Conservation (phyloP, 2,113 vertebrate species). For the Spea bombifrons region DNA sequence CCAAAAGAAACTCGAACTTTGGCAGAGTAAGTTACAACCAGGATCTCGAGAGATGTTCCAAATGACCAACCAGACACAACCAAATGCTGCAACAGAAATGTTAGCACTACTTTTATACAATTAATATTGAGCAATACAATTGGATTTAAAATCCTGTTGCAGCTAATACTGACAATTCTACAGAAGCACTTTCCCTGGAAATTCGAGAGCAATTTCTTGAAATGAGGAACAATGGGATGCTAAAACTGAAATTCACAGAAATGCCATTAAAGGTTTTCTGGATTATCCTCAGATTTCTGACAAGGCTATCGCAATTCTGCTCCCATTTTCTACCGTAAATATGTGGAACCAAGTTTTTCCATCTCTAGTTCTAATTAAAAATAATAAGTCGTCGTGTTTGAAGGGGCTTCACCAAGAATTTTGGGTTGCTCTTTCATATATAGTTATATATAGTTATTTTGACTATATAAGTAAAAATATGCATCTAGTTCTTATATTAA, state of each 20-base stretch:
- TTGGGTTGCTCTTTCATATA: too few relatives aligned
- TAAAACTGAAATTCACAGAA: slow-evolving; percentile 15
- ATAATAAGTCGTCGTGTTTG: too few relatives aligned
- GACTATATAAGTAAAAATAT: too few relatives aligned
- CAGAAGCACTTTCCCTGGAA: background rate
- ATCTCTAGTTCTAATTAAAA: background rate
- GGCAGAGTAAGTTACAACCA: too few relatives aligned
- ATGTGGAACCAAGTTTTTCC: slow-evolving; percentile 7
- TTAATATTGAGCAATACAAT: background rate
- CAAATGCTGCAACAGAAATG: too few relatives aligned
- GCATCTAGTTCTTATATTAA: too few relatives aligned
- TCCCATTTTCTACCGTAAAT: background rate
- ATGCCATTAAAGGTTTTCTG: slow-evolving; percentile 2
- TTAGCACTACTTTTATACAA: slow-evolving; percentile 12
- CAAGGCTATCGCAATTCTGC: background rate
- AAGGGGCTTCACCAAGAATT: too few relatives aligned
- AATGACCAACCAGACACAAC: too few relatives aligned
- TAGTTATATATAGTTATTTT: too few relatives aligned
- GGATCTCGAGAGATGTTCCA: too few relatives aligned
- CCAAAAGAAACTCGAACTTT: too few relatives aligned
- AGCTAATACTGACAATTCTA: background rate
- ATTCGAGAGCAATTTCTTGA: background rate
- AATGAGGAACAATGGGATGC: background rate
- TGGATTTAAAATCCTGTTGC: background rate
- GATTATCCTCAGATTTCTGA: slow-evolving; percentile 10